phyloP scores from a whole-genome alignment of 2,113 vertebrate species.

The Turdus rufiventris region DNA sequence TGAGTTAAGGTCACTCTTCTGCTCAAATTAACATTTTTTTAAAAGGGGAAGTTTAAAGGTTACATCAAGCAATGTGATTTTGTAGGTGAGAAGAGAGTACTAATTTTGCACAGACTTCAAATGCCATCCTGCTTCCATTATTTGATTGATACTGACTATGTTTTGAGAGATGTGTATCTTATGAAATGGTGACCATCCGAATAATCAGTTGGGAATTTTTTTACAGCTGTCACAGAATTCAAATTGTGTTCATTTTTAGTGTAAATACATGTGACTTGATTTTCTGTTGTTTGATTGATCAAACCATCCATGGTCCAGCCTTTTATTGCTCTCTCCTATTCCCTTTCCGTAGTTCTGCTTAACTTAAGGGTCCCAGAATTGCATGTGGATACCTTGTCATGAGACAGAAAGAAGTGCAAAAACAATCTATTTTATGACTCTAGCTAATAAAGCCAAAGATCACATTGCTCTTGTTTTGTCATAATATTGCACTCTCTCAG shows the following conservation, averaged over 20 bases:
- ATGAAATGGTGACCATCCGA: background rate
- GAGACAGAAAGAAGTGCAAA: background rate
- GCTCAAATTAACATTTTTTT: background rate
- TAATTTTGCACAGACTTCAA: background rate
- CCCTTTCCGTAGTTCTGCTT: background rate
- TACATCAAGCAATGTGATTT: background rate
- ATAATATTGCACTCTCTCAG: background rate
- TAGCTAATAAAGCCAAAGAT: background rate
- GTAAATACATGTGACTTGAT: background rate
- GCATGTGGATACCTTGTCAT: background rate
- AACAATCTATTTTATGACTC: background rate
- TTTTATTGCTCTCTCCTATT: background rate
- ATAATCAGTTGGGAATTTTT: background rate
- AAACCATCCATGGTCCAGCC: background rate
- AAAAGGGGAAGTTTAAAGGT: background rate
- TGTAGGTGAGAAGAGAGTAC: background rate
- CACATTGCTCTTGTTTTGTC: background rate
- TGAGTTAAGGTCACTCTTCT: background rate
- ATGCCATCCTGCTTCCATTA: background rate
- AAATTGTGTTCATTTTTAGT: background rate
- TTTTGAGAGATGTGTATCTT: too few relatives aligned
- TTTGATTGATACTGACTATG: background rate
- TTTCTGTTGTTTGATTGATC: background rate
- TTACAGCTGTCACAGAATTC: background rate
- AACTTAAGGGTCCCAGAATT: background rate